Conservation (phyloP, 2,888 invertebrate species). For the Drosophila vallismaia region DNA sequence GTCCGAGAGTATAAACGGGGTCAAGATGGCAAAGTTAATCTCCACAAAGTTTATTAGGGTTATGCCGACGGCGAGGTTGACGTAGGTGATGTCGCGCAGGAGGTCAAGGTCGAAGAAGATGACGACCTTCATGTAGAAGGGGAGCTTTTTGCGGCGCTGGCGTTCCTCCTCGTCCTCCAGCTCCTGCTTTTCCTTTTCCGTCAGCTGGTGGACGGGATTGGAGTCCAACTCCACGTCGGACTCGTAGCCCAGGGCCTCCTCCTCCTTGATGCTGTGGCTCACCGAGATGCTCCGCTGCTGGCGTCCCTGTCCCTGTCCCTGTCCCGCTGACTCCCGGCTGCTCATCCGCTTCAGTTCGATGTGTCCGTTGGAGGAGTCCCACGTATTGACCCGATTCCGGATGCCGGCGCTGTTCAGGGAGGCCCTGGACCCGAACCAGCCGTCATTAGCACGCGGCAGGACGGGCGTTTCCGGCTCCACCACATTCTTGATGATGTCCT, state of each 20-base stretch:
- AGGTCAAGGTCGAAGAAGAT: conserved; percentile 90
- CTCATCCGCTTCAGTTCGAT: conserved; percentile 71
- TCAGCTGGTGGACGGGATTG: conserved; percentile 19
- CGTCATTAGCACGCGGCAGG: conserved; percentile 84
- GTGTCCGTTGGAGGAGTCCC: conserved; percentile 55
- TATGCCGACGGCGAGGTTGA: conserved; percentile 89
- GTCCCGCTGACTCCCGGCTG: conserved; percentile 52
- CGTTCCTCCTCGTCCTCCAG: conserved; percentile 64
- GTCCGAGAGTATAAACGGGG: conserved; percentile 89
- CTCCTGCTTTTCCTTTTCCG: conserved; percentile 52
- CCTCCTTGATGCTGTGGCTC: conserved; percentile 78
- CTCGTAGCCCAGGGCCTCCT: conserved; percentile 41
- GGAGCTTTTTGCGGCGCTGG: conserved; percentile 80
- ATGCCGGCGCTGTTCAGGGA: conserved; percentile 71
- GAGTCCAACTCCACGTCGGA: conserved; percentile 15
- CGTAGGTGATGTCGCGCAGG: conserved; percentile 88
- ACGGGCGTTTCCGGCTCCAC: conserved; percentile 88
- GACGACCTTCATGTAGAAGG: conserved; percentile 86
- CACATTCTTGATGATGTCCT: conserved; percentile 87
- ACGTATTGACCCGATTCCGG: conserved; percentile 69
- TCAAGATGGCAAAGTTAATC: conserved; percentile 90
- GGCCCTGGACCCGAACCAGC: conserved; percentile 81
- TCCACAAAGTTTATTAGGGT: conserved; percentile 89
- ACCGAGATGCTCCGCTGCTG: conserved; percentile 73
- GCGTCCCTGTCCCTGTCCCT: conserved; percentile 16